phyloP scores from a whole-genome alignment of 2,797 vertebrate species.

The Amazona finschi region DNA sequence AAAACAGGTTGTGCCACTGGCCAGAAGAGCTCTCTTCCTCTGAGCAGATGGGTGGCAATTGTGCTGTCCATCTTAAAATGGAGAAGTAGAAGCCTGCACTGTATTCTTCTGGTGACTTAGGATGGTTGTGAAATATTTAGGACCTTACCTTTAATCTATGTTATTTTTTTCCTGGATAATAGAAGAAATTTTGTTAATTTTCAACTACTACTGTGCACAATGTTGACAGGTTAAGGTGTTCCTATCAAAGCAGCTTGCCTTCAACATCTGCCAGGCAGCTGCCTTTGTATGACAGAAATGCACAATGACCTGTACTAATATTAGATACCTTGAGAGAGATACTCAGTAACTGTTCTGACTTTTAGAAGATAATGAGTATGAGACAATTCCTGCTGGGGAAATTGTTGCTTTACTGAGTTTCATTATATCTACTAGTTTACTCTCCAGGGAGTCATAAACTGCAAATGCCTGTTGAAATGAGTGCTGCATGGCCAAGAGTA shows the following conservation, averaged over 20 bases:
- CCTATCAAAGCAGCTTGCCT: background rate
- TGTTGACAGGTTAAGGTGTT: background rate
- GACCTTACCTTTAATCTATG: background rate
- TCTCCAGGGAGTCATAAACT: background rate
- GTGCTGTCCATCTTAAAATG: background rate
- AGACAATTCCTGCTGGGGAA: background rate
- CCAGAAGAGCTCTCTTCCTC: background rate
- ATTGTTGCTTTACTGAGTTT: background rate
- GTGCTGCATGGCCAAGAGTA: background rate
- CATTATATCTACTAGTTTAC: background rate
- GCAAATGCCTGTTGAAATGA: background rate
- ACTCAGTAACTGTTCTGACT: background rate
- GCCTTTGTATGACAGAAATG: background rate
- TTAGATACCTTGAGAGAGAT: background rate
- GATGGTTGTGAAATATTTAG: background rate
- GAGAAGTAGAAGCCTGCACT: background rate
- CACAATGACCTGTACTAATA: background rate
- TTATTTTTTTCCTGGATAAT: background rate
- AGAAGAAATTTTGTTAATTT: background rate
- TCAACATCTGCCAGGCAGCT: background rate
- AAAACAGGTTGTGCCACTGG: background rate
- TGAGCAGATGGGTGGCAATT: background rate
- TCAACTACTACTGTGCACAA: background rate
- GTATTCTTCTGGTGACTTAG: background rate
- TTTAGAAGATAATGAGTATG: background rate